phyloP scores from a whole-genome alignment of 2,888 invertebrate genomes.

The Pasiphila rectangulata region DNA sequence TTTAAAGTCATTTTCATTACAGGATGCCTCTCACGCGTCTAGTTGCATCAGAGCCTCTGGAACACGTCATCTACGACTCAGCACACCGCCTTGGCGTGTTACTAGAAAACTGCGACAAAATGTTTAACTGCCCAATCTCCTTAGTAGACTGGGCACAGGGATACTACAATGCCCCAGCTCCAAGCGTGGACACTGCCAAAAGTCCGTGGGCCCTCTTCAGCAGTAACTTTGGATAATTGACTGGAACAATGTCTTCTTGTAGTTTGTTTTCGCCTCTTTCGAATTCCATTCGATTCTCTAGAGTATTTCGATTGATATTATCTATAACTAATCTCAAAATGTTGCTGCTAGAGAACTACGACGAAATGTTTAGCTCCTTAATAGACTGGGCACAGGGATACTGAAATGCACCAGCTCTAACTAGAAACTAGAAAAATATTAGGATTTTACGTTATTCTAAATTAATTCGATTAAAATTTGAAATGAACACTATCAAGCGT shows the following conservation, averaged over 20 bases:
- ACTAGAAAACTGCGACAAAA: constrained; percentile 71
- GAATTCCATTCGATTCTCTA: too few relatives aligned
- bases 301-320: too few relatives aligned
- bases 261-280: background rate
- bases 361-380: too few relatives aligned
- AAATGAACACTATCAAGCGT: too few relatives aligned
- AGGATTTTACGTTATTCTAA: too few relatives aligned
- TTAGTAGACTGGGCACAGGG: constrained; percentile 85
- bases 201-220: constrained; percentile 49
- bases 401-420: too few relatives aligned
- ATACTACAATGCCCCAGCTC: constrained; percentile 54
- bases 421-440: too few relatives aligned
- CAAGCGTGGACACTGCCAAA: constrained; percentile 34
- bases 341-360: too few relatives aligned
- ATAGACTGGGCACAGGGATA: too few relatives aligned
- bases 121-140: constrained; percentile 84
- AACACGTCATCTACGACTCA: constrained; percentile 82
- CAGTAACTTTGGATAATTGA: constrained; percentile 43
- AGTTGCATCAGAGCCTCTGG: constrained; percentile 80
- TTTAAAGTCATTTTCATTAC: constrained; percentile 19
- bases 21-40: constrained; percentile 83
- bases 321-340: too few relatives aligned
- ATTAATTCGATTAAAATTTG: too few relatives aligned
- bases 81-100: constrained; percentile 70
- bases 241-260: background rate